Evolutionary conservation across 2,113 vertebrate genomes (phyloP).

Genomic region (Gnathochromis pfefferi): DNA sequence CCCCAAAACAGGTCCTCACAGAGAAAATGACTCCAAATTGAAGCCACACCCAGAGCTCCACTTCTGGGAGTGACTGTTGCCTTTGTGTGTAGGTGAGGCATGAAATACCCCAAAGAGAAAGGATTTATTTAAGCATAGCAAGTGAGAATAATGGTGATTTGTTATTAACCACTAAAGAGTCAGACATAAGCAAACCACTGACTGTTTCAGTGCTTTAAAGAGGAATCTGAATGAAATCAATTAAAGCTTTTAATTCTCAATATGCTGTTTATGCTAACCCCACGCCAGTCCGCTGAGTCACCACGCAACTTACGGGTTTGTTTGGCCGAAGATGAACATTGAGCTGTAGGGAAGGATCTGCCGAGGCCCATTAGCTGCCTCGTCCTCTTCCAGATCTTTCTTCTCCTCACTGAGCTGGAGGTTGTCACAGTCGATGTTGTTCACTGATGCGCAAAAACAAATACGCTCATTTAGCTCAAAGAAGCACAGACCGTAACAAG

Average conservation of each 20-base stretch:
- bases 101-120: neutral
- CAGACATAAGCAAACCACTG: neutral
- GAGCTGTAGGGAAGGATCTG: constrained; percentile 93
- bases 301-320: constrained; percentile 83
- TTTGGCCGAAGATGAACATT: constrained; percentile 91
- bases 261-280: neutral
- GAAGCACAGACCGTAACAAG: neutral
- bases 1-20: neutral
- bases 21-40: neutral
- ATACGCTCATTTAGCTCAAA: neutral
- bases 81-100: neutral
- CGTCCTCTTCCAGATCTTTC: constrained; percentile 81
- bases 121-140: neutral
- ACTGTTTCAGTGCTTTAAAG: neutral
- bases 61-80: neutral
- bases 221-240: neutral
- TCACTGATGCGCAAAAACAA: constrained; percentile 53
- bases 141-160: neutral
- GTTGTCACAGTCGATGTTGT: constrained; percentile 82
- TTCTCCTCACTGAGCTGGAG: constrained; percentile 80
- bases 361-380: constrained; percentile 73
- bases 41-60: neutral
- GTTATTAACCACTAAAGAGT: neutral
- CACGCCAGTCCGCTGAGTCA: neutral
- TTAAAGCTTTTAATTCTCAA: neutral